Evolutionary conservation across 1,140 invertebrate genomes (phyloP), one percentile per base, ranked within the genome.

Genomic region (Calliopsis andreniformis): DNA sequence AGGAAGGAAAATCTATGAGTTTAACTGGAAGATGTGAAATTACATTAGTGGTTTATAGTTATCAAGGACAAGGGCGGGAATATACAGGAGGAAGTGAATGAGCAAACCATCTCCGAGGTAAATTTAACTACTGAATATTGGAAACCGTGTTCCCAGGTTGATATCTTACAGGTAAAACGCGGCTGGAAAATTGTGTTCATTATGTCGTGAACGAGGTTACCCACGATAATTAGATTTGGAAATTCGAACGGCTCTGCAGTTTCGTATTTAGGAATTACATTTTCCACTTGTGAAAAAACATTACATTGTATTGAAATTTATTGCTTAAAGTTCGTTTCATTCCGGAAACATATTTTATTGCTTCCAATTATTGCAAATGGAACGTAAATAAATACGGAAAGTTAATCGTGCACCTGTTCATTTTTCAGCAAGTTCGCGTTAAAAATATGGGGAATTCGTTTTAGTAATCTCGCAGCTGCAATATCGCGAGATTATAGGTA

Each of bases 91-190:
- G 42, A 47, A 30, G 53, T 32, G 70, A 49, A 59, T 64, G 30
- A 68, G 14, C 18, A 28, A 1, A 28, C 63, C 53, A 12, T 18
- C 35, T 3, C 35, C 12, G 43, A 18, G 53, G 53, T 45, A 58
- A 76, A 76, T 76, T 76, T 68, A 58, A 68, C 72, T 39, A 42
- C 63, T 18, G 53, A 35, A 39, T 68, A 76, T 47, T 51, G 53
- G 72, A 30, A 16, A 18, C 18, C 3, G 6, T 30, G 64, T 28
- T 53, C 43, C n/a, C 53, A 23, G 42, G 14, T 23, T 59, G 43
- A 69, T 76, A 76, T 51, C 55, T 59, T 61, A 43, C 64, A 42
- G 32, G 43, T 39, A 49, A 69, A 76, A 69, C 45, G 53, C 63
- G 63, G 43, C 45, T 28, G 49, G 49, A 35, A 56, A 67, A 75